Percentiles rank a stretch among this genome's conserved stretches.
These are phyloP conservation scores for Cabera pusaria DNA, from an alignment of 2,888 invertebrate genomes.

Conservation along the genomic window DNA sequence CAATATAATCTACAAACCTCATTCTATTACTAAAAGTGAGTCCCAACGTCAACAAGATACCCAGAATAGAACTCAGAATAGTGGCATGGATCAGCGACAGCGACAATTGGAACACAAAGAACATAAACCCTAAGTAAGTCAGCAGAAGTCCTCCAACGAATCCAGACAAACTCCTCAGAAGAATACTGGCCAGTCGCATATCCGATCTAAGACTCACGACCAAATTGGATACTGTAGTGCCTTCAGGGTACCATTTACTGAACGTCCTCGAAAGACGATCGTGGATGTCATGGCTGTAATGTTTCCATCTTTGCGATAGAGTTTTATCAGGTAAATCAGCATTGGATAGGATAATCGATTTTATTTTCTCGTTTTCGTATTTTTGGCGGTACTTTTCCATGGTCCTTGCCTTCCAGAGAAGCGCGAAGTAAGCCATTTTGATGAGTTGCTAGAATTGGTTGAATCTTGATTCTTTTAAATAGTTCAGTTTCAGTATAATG, in stretches of 20 bases:
- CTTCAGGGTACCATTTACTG: slow-evolving; percentile 61
- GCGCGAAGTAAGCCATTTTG: slow-evolving; percentile 82
- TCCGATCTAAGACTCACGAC: slow-evolving; percentile 64
- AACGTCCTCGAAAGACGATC: slow-evolving; percentile 62
- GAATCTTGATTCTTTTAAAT: too few species aligned
- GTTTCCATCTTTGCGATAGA: slow-evolving; percentile 71
- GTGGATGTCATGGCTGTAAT: slow-evolving; percentile 63
- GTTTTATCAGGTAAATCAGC: slow-evolving; percentile 65
- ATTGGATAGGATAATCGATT: slow-evolving; percentile 71
- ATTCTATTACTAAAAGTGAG: slow-evolving; percentile 85
- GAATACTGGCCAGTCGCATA: slow-evolving; percentile 80
- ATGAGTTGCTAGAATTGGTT: too few species aligned
- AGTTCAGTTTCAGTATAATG: too few species aligned
- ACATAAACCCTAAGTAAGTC: slow-evolving; percentile 86
- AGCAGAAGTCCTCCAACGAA: slow-evolving; percentile 85
- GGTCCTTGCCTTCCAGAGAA: slow-evolving; percentile 80
- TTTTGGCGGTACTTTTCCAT: slow-evolving; percentile 72
- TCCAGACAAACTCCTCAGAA: slow-evolving; percentile 85
- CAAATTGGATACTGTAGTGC: slow-evolving; percentile 55
- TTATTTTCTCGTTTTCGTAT: slow-evolving; percentile 83
- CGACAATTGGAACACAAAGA: slow-evolving; percentile 86
- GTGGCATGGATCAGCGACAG: slow-evolving; percentile 84
- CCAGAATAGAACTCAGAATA: slow-evolving; percentile 84
- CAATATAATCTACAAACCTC: slow-evolving; percentile 52
- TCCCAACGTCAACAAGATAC: slow-evolving; percentile 85